Evolutionary conservation across 2,797 vertebrate species (phyloP).

Genomic region (Oryzias sinensis): DNA sequence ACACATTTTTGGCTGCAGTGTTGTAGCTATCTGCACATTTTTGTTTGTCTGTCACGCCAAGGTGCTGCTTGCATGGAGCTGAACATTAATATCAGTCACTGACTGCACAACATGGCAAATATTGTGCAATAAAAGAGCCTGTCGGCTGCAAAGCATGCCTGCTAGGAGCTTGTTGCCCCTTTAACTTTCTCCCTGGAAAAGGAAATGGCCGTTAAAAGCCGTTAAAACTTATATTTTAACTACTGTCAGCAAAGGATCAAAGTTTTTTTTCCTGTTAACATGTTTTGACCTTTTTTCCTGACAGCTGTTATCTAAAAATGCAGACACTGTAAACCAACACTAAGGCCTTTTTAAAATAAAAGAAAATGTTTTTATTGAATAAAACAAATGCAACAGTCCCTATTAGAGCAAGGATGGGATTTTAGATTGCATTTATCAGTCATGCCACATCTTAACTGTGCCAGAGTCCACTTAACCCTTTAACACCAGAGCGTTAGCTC

Average conservation of each 20-base stretch:
- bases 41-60: slow-evolving; percentile 7
- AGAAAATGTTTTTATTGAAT: no score
- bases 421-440: no score
- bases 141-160: slow-evolving; percentile 18
- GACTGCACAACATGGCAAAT: slow-evolving; percentile 43
- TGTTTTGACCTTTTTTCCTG: no score
- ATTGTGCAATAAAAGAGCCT: slow-evolving; percentile 18
- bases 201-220: not conserved
- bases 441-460: no score
- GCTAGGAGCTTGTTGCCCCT: slow-evolving; percentile 6
- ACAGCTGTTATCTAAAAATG: no score
- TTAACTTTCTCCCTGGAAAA: no score
- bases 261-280: not conserved
- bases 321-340: no score
- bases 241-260: not conserved
- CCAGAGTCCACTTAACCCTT: no score
- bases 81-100: slow-evolving; percentile 30
- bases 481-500: no score
- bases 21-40: slow-evolving; percentile 19
- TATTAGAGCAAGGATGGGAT: no score
- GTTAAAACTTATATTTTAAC: not conserved
- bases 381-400: no score
- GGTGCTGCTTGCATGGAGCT: slow-evolving; percentile 12
- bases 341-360: no score
- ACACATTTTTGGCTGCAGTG: slow-evolving; percentile 11